These are phyloP conservation scores for Cyprinus carpio DNA, from an alignment of 2,113 vertebrate genomes.

Conservation along the genomic window DNA sequence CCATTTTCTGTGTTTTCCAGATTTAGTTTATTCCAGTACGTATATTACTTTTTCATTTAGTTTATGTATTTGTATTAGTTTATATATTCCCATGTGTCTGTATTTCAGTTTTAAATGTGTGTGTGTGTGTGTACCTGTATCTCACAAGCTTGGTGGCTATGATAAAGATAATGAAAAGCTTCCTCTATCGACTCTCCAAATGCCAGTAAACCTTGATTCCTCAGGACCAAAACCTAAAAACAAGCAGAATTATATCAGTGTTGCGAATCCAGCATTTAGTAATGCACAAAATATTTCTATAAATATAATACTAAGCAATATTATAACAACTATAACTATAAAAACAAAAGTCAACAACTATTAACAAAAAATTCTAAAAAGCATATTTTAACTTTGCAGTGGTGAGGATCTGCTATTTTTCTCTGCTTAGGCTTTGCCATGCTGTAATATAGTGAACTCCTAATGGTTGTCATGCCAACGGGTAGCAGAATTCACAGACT, in stretches of 20 bases:
- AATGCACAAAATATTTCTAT: neutral
- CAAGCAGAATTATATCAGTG: neutral
- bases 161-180: slow-evolving; percentile 92
- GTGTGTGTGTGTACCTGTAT: slow-evolving; percentile 83
- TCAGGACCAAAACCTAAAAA: slow-evolving; percentile 87
- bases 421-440: neutral
- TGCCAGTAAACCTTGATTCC: slow-evolving; percentile 91
- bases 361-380: neutral
- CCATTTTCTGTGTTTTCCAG: neutral
- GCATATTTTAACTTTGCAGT: neutral
- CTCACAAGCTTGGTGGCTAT: slow-evolving; percentile 90
- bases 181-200: slow-evolving; percentile 93
- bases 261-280: neutral
- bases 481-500: slow-evolving; percentile 14
- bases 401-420: neutral
- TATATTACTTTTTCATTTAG: neutral
- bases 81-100: neutral
- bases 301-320: neutral
- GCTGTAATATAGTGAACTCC: neutral
- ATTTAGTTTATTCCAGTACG: neutral
- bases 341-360: neutral
- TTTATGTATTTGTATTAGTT: neutral
- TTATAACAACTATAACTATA: neutral
- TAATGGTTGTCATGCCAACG: slow-evolving; percentile 38
- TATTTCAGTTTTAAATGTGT: neutral